Conservation (phyloP, 2,113 vertebrate species). For the Gallinago paraguaiae region DNA sequence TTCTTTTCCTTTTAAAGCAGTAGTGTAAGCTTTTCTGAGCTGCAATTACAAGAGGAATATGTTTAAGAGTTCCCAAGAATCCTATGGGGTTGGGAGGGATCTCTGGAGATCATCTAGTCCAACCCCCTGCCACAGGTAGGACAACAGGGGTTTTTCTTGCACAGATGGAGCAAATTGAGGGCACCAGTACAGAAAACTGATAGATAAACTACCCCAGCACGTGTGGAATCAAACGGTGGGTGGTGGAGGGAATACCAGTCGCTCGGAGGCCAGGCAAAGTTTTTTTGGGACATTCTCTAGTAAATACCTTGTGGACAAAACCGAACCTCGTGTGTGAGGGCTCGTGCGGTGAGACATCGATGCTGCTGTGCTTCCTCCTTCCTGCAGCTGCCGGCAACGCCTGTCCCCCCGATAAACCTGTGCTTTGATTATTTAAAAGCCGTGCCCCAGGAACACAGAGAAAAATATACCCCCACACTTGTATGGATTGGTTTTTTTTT, state of each 20-base stretch:
- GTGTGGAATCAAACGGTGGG: not conserved
- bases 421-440: not conserved
- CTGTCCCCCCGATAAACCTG: not conserved
- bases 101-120: too few relatives aligned
- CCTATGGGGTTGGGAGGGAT: too few relatives aligned
- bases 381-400: not conserved
- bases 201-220: not conserved
- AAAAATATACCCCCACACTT: not conserved
- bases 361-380: not conserved
- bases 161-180: not conserved
- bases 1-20: not conserved
- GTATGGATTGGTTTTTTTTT: not conserved
- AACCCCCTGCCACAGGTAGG: not conserved
- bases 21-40: not conserved
- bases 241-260: not conserved
- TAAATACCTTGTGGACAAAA: not conserved
- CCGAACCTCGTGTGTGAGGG: not conserved
- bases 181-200: not conserved
- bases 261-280: not conserved
- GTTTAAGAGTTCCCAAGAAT: not conserved
- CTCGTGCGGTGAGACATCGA: rapidly evolving
- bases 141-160: not conserved
- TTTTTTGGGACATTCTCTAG: not conserved
- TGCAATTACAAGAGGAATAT: not conserved
- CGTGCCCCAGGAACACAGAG: not conserved